Base-by-base conservation (phyloP, 1,140 invertebrate genomes). In the Arion vulgaris region DNA sequence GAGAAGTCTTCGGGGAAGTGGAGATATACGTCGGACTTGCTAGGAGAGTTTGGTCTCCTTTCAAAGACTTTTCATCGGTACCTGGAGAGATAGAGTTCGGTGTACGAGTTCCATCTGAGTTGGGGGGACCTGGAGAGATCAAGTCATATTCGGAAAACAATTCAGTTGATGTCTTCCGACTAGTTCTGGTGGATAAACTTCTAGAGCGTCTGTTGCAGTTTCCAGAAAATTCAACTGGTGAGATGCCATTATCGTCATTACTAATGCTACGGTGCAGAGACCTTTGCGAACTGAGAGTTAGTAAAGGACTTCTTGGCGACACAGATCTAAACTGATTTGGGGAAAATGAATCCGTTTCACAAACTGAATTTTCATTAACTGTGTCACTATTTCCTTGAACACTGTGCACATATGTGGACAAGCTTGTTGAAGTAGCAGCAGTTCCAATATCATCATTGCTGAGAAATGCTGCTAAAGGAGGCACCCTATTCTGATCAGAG, bases 381-480 rank as follows among this genome's bases (percentile, higher is more conserved):
- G 19, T 9, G 19, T 19, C 19, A 19, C 45, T 49, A 19, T 49
- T 9, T 49, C 45, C 19, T 19, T 15, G 13, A 62, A 62, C 5
- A 15, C 57, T 62, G 11, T n/a, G 11, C 26, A 5, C 13, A 62
- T 66, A 17, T 32, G n/a, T 32, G n/a, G 7, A 66, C 11, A 13
- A 13, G 19, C 11, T 11, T 23, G 57, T 19, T 62, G 62, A 17
- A 32, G 62, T 5, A 32, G 32, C 62, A 15, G 19, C 80, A 69
- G 86, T 83, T 32, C 86, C 87, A 62, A 89, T 90, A 68, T 90
- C 89, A 69, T 88, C 84, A 53, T 87, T 85, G 78, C 83, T 84
- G n/a, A 88, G 83, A 83, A 89, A 90, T n/a, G 84, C 84, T 38
- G 87, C 88, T 39, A 89, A 83, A 17, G 88, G 89, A 17, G 87